Evolutionary conservation across 2,113 vertebrate genomes (phyloP), one percentile per base, ranked within the genome.

Genomic region (Pteruthius melanotis): DNA sequence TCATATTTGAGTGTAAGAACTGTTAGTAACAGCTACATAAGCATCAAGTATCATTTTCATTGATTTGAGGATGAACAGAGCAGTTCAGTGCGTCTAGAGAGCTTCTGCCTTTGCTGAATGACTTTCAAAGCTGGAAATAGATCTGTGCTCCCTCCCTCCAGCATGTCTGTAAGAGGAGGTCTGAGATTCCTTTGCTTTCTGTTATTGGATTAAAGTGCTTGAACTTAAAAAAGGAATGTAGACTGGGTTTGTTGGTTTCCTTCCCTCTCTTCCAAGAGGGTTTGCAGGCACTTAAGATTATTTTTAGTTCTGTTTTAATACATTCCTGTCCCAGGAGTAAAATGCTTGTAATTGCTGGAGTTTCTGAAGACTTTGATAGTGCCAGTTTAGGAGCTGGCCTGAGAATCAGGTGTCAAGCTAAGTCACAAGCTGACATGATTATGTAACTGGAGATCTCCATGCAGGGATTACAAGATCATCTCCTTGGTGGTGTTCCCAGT

Each of bases 251-350:
- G 21, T 33, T 77, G 42, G 30, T 71, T 80, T 72, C 59, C 35
- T 66, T 57, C 53, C 14, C 10, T 92, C 40, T 64, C 54, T 85
- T 83, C 44, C 50, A 83, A 63, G 45, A 69, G 45, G 21, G 5
- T 57, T 47, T 77, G 37, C 37, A 66, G 61, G 15, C 53, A 82
- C 35, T 84, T 84, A 23, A 37, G 11, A 39, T 69, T 72, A 77
- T 90, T 95, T 94, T 87, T 94, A 90, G 76, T 66, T 86, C 66
- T 72, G 30, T 68, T 87, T 69, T 54, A 82, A 87, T 82, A 54
- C 61, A 88, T 61, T 79, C 37, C 64, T 54, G 26, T 56, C 30
- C 35, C 50, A 92, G 63, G 84, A 89, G 47, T 80, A 63, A 90
- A 61, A 57, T 26, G 42, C 50, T 65, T 56, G 19, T 61, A 86